Percentiles rank a stretch among this genome's conserved stretches.
These are phyloP conservation scores for Neomicropteryx cornuta DNA, from an alignment of 1,140 invertebrate species.

Conservation along the genomic window DNA sequence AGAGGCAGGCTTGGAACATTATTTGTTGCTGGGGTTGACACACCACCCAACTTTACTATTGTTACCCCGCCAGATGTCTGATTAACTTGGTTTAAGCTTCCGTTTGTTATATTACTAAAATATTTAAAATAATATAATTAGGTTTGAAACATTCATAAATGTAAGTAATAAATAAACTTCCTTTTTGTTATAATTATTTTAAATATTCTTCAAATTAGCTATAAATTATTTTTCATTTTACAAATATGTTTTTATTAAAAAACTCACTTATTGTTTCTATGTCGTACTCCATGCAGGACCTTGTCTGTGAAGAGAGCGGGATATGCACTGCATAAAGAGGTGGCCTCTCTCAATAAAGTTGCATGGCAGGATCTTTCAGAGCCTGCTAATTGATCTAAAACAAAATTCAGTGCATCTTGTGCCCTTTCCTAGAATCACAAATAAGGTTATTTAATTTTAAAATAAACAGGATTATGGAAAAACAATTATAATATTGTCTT, in stretches of 20 bases:
- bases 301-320: conserved; percentile 67
- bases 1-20: conserved; percentile 3
- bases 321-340: conserved; percentile 61
- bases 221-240: conserved; percentile 2
- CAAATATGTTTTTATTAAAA: no score
- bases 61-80: conserved; percentile 61
- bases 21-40: conserved; percentile 7
- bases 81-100: conserved; percentile 45
- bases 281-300: conserved; percentile 58
- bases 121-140: no score
- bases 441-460: neutral
- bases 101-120: no score
- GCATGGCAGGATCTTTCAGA: conserved; percentile 59
- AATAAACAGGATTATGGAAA: neutral
- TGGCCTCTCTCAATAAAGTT: conserved; percentile 62
- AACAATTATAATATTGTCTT: neutral
- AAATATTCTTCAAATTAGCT: neutral
- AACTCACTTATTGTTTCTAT: conserved; percentile 46
- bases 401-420: conserved; percentile 67
- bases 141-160: no score
- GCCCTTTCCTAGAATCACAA: conserved; percentile 49
- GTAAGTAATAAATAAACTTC: no score
- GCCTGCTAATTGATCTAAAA: conserved; percentile 58
- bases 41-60: conserved; percentile 60
- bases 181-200: no score